Percentiles rank a stretch among this genome's conserved stretches.
Conservation (phyloP, 2,113 vertebrate genomes). For the Myxocyprinus asiaticus region DNA sequence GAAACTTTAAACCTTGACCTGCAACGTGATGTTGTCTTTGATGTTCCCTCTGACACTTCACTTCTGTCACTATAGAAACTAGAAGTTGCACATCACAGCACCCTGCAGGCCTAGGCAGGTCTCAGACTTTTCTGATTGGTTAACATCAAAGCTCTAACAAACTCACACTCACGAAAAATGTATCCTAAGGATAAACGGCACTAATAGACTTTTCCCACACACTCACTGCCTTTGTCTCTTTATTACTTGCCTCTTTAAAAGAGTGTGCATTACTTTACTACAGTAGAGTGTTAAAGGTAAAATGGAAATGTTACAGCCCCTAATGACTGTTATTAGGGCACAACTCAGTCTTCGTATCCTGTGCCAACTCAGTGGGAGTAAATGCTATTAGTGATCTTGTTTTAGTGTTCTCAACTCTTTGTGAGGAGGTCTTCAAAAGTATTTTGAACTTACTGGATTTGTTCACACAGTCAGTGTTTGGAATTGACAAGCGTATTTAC, state of each 20-base stretch:
- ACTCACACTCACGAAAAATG: not conserved
- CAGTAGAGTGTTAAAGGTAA: slow-evolving; percentile 1
- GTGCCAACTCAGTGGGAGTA: slow-evolving; percentile 26
- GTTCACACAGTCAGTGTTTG: too few species aligned
- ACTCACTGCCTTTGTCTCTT: not conserved
- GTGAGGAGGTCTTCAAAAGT: not conserved
- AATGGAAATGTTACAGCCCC: slow-evolving; percentile 13
- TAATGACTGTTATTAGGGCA: slow-evolving; percentile 35
- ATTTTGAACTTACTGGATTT: too few species aligned
- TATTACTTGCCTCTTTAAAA: slow-evolving; percentile 4
- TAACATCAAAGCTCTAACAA: not conserved
- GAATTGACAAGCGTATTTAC: too few species aligned
- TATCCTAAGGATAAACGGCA: slow-evolving; percentile 9
- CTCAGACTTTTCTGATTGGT: not conserved
- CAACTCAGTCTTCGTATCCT: slow-evolving; percentile 32
- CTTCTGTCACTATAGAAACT: slow-evolving; percentile 48
- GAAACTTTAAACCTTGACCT: slow-evolving; percentile 27
- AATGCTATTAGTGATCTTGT: slow-evolving; percentile 38
- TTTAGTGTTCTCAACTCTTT: not conserved
- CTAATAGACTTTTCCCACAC: not conserved
- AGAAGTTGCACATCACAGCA: slow-evolving; percentile 24
- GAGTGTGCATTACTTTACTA: slow-evolving; percentile 21
- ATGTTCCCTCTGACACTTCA: slow-evolving; percentile 44
- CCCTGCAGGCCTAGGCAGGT: slow-evolving; percentile 31
- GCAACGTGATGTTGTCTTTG: slow-evolving; percentile 42